Evolutionary conservation across 2,797 vertebrate genomes (phyloP), one percentile per base, ranked within the genome.

Genomic region (Clarias laeviceps): DNA sequence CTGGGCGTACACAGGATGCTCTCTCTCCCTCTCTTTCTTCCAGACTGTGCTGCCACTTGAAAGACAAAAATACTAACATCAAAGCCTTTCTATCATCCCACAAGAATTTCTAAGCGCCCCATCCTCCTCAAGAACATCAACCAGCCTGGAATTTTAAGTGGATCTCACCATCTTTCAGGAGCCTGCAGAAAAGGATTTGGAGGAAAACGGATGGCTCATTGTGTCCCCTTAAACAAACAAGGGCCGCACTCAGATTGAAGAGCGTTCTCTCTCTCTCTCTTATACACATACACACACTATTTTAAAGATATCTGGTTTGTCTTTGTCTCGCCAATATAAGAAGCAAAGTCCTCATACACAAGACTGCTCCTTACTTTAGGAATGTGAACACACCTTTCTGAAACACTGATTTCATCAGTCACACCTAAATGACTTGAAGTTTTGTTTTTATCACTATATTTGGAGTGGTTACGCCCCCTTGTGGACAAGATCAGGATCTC

Each of bases 141-240:
- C 87, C 89, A 89, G 85, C 69, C 89, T 90, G 91, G 90, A 91
- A 91, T 91, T 89, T 90, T 89, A 92, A 91, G 91, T 91, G 90
- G 90, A 88, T 89, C 90, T 92, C 69, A 88, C 82, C 74, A 90
- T 90, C 85, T 89, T 87, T 84, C 74, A 74, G 82, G 37, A 84
- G 85, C 80, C 76, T 68, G 84, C 54, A 74, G 87, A 85, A 80
- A 76, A 73, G 78, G 74, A 66, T 59, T 64, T 80, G 12, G 68
- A 86, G 40, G n/a, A 83, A 74, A 78, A 14, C 17, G 54, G 80
- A 87, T 74, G 87, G 77, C 40, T 85, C 65, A 85, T 85, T 80
- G 81, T 85, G 86, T 82, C 86, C 85, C 76, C n/a, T 84, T 66
- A 84, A 85, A 82, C 70, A 85, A 81, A 83, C 78, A 34, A 65